Percentiles rank a stretch among this genome's conserved stretches.
Conservation (phyloP, 2,888 invertebrate genomes). For the Drosophila peninsularis region DNA sequence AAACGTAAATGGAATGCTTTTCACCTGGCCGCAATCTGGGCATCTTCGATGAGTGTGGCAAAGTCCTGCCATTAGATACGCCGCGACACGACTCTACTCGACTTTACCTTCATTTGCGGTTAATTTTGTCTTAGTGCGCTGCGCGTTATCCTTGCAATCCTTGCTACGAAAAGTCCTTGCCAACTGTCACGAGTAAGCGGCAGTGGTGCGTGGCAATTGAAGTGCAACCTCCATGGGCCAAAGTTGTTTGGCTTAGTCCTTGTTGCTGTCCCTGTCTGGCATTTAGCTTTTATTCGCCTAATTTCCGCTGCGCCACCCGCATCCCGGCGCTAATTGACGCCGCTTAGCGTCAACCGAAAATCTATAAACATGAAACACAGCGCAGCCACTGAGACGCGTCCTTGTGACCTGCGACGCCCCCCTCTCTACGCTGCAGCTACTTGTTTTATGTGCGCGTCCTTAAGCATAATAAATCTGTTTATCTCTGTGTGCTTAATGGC, state of each 20-base stretch:
- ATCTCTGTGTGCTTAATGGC: constrained; percentile 64
- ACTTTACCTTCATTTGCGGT: constrained; percentile 66
- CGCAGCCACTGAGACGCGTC: constrained; percentile 25
- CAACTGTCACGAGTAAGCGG: constrained; percentile 46
- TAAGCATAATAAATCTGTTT: constrained; percentile 77
- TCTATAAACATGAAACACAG: constrained; percentile 65
- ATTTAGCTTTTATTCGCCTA: constrained; percentile 59
- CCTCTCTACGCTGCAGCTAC: neutral
- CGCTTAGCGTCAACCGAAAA: constrained; percentile 63
- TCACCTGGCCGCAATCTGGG: constrained; percentile 57
- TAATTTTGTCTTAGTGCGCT: constrained; percentile 46
- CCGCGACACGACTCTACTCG: constrained; percentile 12
- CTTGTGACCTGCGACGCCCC: constrained; percentile 8
- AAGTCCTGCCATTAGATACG: constrained; percentile 21
- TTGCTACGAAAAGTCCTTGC: constrained; percentile 15
- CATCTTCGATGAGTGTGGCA: constrained; percentile 51
- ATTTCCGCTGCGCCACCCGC: constrained; percentile 63
- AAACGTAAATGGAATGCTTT: constrained; percentile 41
- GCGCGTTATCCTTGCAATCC: constrained; percentile 32
- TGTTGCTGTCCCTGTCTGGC: constrained; percentile 25
- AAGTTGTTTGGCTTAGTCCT: constrained; percentile 49
- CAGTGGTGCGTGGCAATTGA: constrained; percentile 46
- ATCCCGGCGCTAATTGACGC: constrained; percentile 64
- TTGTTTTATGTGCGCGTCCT: constrained; percentile 42
- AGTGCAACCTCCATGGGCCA: constrained; percentile 36